These are phyloP conservation scores for Eurytoma adleriae DNA, from an alignment of 2,888 invertebrate species.

Conservation along the genomic window DNA sequence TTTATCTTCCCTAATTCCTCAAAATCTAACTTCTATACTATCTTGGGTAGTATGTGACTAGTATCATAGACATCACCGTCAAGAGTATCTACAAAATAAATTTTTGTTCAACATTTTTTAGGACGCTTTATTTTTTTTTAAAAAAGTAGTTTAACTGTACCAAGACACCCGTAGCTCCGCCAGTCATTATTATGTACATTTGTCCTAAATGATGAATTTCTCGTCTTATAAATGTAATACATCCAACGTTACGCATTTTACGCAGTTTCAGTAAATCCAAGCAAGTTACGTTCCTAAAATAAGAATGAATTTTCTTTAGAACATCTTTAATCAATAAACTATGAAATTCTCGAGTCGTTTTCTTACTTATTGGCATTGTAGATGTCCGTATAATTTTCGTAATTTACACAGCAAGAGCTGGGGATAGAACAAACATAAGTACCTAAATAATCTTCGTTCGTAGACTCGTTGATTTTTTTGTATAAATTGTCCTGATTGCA, in stretches of 20 bases:
- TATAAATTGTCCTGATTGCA: constrained; percentile 24
- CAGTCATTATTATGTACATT: constrained; percentile 50
- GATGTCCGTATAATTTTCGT: not conserved
- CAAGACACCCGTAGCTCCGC: constrained; percentile 24
- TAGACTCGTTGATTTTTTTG: constrained; percentile 16
- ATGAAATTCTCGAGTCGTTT: not conserved
- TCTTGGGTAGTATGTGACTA: constrained; percentile 19
- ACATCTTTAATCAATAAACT: not conserved
- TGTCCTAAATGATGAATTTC: constrained; percentile 48
- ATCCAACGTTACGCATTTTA: constrained; percentile 34
- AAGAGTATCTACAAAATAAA: constrained; percentile 41
- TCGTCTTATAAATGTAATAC: constrained; percentile 22
- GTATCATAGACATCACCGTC: constrained; percentile 12
- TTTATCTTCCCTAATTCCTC: not conserved
- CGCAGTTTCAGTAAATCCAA: not conserved
- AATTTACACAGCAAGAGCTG: constrained; percentile 41
- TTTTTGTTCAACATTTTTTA: not conserved
- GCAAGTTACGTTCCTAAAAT: constrained; percentile 31
- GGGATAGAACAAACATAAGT: constrained; percentile 50
- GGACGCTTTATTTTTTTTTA: no score
- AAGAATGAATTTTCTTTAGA: not conserved
- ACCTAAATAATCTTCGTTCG: constrained; percentile 22
- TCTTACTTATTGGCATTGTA: constrained; percentile 1
- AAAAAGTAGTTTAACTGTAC: constrained; percentile 6
- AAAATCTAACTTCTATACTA: not conserved